Evolutionary conservation across 2,888 invertebrate species (phyloP).

Genomic region (Spodoptera exigua): DNA sequence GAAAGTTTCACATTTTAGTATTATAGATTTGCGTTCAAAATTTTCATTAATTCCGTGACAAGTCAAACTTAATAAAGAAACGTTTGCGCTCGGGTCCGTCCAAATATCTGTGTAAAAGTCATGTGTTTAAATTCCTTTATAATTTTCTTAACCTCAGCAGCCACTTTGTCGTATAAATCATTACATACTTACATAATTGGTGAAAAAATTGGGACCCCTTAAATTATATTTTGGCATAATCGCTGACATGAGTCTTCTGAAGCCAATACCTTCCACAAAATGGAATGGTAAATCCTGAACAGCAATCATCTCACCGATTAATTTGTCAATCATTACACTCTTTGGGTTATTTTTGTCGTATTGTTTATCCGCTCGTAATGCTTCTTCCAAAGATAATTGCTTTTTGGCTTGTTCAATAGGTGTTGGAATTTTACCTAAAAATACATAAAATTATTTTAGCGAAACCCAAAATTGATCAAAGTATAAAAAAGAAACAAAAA

Average conservation of each 20-base stretch:
- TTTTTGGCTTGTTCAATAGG: too few species aligned
- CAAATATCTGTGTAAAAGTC: constrained; percentile 44
- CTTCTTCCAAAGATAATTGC: too few species aligned
- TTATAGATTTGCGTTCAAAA: constrained; percentile 24
- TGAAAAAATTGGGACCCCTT: constrained; percentile 46
- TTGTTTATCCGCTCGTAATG: too few species aligned
- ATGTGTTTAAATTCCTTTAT: constrained; percentile 40
- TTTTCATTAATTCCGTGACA: constrained; percentile 33
- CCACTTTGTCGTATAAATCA: constrained; percentile 37
- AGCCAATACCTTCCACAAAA: constrained; percentile 59
- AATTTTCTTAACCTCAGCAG: constrained; percentile 37
- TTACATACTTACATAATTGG: constrained; percentile 39
- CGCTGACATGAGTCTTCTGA: constrained; percentile 48
- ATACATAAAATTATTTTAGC: too few species aligned
- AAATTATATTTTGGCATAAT: constrained; percentile 37
- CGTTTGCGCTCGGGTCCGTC: constrained; percentile 33
- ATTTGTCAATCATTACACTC: constrained; percentile 40
- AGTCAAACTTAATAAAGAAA: constrained; percentile 42
- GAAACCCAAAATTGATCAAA: too few species aligned
- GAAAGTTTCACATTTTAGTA: constrained; percentile 39
- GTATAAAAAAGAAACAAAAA: too few species aligned
- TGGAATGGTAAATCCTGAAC: constrained; percentile 56
- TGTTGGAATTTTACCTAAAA: too few species aligned
- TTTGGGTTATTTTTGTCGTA: too few species aligned
- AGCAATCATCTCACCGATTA: constrained; percentile 59